Conservation (phyloP, 2,888 invertebrate species). For the Polydrusus cervinus region DNA sequence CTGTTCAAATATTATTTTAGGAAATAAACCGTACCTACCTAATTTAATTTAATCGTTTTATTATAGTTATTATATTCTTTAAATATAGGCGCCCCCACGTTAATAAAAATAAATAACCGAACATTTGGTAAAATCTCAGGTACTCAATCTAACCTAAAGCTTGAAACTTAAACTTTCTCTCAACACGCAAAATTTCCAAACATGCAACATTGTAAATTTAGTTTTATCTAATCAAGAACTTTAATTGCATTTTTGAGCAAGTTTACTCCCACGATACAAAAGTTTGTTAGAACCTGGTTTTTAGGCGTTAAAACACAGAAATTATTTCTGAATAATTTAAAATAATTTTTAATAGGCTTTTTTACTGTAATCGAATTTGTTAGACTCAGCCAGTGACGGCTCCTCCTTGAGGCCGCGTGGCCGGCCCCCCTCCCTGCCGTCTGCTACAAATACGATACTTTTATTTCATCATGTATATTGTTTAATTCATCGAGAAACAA, state of each 20-base stretch:
- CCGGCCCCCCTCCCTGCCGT: too few relatives aligned
- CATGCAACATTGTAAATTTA: conserved; percentile 25
- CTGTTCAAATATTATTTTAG: neutral
- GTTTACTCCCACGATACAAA: neutral
- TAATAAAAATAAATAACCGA: conserved; percentile 2
- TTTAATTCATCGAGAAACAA: too few relatives aligned
- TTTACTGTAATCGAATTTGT: too few relatives aligned
- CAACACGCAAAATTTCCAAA: conserved; percentile 13
- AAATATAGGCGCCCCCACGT: neutral
- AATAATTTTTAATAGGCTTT: too few relatives aligned
- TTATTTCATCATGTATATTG: too few relatives aligned
- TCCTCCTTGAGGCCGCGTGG: too few relatives aligned
- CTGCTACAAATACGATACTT: too few relatives aligned
- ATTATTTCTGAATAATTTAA: too few relatives aligned
- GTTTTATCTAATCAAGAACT: conserved; percentile 11
- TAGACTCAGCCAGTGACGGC: too few relatives aligned
- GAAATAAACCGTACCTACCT: neutral
- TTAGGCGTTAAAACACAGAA: neutral
- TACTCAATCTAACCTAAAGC: neutral
- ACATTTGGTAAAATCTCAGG: conserved; percentile 1
- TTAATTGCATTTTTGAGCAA: conserved; percentile 10
- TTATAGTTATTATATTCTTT: neutral
- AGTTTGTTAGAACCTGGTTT: neutral
- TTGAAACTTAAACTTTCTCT: conserved; percentile 20
- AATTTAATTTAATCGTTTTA: neutral